Evolutionary conservation across 2,888 invertebrate genomes (phyloP).

Genomic region (Drosophila gaucha): DNA sequence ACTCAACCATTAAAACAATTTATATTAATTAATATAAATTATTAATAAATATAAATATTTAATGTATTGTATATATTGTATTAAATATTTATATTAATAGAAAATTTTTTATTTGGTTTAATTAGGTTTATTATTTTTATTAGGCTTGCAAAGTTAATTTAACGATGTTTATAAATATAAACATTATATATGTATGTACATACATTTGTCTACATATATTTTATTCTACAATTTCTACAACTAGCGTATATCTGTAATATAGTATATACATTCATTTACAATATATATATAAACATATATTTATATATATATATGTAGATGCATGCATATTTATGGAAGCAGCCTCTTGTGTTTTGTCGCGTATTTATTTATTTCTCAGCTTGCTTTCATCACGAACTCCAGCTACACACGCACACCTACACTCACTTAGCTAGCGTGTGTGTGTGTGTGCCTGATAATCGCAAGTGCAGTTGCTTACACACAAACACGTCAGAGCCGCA

Average conservation of each 20-base stretch:
- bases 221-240: constrained; percentile 11
- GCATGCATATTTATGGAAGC: background rate
- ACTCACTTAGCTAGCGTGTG: background rate
- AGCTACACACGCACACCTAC: constrained; percentile 3
- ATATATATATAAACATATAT: background rate
- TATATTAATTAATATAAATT: too few species aligned
- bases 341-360: constrained; percentile 42
- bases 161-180: background rate
- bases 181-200: background rate
- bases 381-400: constrained; percentile 56
- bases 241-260: background rate
- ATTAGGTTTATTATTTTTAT: too few species aligned
- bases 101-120: too few species aligned
- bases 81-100: too few species aligned
- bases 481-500: constrained; percentile 37
- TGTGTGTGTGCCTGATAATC: constrained; percentile 51
- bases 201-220: background rate
- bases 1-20: too few species aligned
- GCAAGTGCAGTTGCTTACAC: constrained; percentile 57
- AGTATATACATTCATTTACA: background rate
- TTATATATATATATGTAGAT: background rate
- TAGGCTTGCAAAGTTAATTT: too few species aligned
- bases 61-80: too few species aligned
- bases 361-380: constrained; percentile 38
- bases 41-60: too few species aligned